Percentiles rank a stretch among this genome's conserved stretches.
phyloP scores from a whole-genome alignment of 2,888 invertebrate species.

The Zaprionus obscuricornis region DNA sequence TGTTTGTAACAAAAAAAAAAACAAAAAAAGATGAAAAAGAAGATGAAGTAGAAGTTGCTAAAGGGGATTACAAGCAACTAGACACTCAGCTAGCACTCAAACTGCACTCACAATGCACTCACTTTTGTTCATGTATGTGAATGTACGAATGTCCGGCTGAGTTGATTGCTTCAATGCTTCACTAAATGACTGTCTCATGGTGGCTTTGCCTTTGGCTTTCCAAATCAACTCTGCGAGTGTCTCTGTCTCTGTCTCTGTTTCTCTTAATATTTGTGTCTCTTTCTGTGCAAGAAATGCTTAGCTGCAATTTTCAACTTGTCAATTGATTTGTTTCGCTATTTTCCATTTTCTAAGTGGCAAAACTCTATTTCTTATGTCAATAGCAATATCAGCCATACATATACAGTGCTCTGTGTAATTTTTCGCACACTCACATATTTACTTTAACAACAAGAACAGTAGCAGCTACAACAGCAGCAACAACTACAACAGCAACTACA shows the following conservation, averaged over 20 bases:
- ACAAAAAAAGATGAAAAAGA: too few species aligned
- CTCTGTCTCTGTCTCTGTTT: neutral
- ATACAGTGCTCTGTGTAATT: too few species aligned
- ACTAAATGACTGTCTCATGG: slow-evolving; percentile 38
- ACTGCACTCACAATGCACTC: too few species aligned
- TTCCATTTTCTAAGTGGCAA: slow-evolving; percentile 53
- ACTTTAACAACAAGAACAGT: too few species aligned
- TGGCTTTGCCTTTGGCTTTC: slow-evolving; percentile 33
- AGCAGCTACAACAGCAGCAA: too few species aligned
- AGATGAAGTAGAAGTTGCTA: too few species aligned
- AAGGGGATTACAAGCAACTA: neutral
- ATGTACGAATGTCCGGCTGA: slow-evolving; percentile 29
- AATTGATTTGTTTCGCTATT: slow-evolving; percentile 56
- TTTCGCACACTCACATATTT: neutral
- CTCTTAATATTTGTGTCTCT: neutral
- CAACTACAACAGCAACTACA: too few species aligned
- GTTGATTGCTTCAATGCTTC: slow-evolving; percentile 35
- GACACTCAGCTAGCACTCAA: slow-evolving; percentile 1
- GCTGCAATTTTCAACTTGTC: slow-evolving; percentile 61
- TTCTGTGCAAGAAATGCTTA: slow-evolving; percentile 44
- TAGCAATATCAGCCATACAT: slow-evolving; percentile 6
- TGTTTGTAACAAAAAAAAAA: too few species aligned
- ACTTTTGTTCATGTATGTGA: too few species aligned
- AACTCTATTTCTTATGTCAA: slow-evolving; percentile 31
- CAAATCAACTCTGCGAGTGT: too few species aligned